phyloP scores from a whole-genome alignment of 2,797 vertebrate species.

The Centroberyx gerrardi region DNA sequence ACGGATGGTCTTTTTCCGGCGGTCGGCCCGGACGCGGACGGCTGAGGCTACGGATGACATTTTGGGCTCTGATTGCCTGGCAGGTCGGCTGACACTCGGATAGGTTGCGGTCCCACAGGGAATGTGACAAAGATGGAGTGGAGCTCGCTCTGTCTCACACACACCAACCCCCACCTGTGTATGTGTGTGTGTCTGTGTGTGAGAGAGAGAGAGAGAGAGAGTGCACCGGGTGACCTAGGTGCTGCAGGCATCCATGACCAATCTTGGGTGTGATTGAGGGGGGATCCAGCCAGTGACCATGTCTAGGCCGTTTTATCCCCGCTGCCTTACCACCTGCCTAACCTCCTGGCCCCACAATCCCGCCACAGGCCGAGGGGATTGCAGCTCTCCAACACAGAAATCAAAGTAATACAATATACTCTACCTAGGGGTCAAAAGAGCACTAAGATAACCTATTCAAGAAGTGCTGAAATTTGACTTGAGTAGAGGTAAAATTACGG shows the following conservation, averaged over 20 bases:
- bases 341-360: slow-evolving; percentile 66
- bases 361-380: slow-evolving; percentile 52
- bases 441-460: slow-evolving; percentile 14
- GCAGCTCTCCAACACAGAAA: slow-evolving; percentile 51
- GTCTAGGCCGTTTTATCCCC: slow-evolving; percentile 72
- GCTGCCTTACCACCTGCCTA: slow-evolving; percentile 68
- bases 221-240: slow-evolving; percentile 49
- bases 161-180: slow-evolving; percentile 16
- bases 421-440: slow-evolving; percentile 32
- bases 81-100: slow-evolving; percentile 73
- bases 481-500: not conserved
- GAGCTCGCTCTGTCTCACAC: slow-evolving; percentile 35
- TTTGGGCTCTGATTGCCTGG: slow-evolving; percentile 79
- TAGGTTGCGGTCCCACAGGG: slow-evolving; percentile 68
- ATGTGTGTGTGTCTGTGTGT: not conserved
- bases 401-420: slow-evolving; percentile 55
- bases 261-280: slow-evolving; percentile 69
- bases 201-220: no score
- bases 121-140: slow-evolving; percentile 75
- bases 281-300: slow-evolving; percentile 62
- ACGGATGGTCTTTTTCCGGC: slow-evolving; percentile 48
- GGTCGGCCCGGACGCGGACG: slow-evolving; percentile 53
- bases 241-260: slow-evolving; percentile 59
- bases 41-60: slow-evolving; percentile 71
- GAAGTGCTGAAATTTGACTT: not conserved